Conservation (phyloP, 1,140 invertebrate genomes). For the Aphaenogaster rudis region DNA sequence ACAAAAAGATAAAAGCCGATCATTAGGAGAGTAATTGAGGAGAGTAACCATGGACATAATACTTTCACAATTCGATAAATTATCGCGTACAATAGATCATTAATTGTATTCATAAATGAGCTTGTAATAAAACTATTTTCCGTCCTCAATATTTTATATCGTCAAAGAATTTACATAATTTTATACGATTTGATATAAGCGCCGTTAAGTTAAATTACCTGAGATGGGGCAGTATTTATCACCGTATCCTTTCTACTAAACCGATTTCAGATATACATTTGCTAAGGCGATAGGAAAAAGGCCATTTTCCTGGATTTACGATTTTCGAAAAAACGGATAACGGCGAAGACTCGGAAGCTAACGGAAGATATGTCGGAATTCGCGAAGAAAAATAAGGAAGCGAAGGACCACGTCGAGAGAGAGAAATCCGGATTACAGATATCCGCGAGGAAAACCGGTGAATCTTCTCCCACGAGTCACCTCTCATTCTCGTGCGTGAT, state of each 20-base stretch:
- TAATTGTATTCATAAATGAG: neutral
- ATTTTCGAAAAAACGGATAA: neutral
- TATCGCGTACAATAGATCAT: neutral
- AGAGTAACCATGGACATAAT: neutral
- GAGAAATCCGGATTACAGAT: neutral
- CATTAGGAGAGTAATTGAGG: neutral
- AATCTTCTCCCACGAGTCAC: neutral
- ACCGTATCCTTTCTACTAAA: neutral
- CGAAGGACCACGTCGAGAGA: neutral
- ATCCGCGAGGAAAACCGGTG: neutral
- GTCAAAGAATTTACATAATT: neutral
- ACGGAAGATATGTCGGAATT: neutral
- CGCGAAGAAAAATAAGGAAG: neutral
- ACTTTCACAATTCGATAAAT: neutral
- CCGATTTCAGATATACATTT: neutral
- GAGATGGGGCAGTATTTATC: neutral
- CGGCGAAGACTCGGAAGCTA: neutral
- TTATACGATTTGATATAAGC: neutral
- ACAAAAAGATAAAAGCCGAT: constrained; percentile 73
- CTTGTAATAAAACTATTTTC: neutral
- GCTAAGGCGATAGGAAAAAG: neutral
- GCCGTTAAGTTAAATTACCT: neutral
- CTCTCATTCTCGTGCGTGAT: neutral
- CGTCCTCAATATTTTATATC: neutral
- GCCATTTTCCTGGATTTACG: neutral